These are phyloP conservation scores for Rattus rattus DNA, from an alignment of 2,113 vertebrate genomes.

Conservation along the genomic window DNA sequence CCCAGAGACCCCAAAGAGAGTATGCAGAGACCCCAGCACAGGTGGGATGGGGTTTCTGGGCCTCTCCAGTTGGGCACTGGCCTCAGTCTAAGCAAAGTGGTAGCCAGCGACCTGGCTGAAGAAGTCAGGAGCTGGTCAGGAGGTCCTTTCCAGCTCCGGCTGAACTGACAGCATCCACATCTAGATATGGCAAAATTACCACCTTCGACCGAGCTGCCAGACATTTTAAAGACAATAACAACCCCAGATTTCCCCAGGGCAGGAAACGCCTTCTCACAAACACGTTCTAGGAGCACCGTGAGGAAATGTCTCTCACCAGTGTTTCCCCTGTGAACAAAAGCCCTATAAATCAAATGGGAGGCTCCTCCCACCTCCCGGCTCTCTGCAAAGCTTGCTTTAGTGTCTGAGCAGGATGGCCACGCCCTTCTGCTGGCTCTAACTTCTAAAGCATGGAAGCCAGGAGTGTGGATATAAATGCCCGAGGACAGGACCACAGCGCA, in stretches of 20 bases:
- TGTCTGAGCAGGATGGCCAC: accelerated
- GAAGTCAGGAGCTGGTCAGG: not conserved
- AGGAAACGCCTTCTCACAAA: not conserved
- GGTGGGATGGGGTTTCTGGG: not conserved
- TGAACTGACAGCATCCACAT: not conserved
- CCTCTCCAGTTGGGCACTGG: not conserved
- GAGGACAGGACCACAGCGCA: not conserved
- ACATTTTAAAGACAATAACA: not conserved
- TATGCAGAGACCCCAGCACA: not conserved
- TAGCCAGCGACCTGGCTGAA: too few species aligned
- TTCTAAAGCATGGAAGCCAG: too few species aligned
- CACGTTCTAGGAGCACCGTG: accelerated
- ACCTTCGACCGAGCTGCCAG: not conserved
- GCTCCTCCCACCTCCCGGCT: not conserved
- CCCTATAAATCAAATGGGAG: not conserved
- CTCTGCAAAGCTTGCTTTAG: not conserved
- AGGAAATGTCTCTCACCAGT: not conserved
- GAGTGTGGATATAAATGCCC: accelerated
- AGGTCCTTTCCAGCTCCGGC: not conserved
- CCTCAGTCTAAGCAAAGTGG: not conserved
- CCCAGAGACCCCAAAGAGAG: not conserved
- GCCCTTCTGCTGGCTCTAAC: not conserved
- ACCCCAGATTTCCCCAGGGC: not conserved
- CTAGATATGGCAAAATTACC: not conserved
- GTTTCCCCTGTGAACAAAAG: not conserved